Conservation (phyloP, 2,888 invertebrate genomes). For the Zhengitettix transpicula region DNA sequence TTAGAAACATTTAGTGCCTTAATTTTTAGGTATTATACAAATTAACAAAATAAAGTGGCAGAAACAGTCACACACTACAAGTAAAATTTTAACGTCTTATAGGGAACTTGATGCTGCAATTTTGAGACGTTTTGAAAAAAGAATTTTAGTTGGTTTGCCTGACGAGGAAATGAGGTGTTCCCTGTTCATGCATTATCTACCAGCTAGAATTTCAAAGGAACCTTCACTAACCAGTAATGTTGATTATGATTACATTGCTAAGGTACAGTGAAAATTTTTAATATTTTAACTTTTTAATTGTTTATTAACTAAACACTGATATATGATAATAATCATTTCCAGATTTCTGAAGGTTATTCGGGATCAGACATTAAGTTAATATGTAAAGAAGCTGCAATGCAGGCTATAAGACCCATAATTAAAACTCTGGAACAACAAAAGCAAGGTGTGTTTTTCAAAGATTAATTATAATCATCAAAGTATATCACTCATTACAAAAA, state of each 20-base stretch:
- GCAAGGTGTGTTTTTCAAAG: no score
- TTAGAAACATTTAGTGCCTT: no score
- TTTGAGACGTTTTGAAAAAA: constrained; percentile 72
- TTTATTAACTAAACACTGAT: not conserved
- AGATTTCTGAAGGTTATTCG: constrained; percentile 59
- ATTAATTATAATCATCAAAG: no score
- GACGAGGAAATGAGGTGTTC: constrained; percentile 41
- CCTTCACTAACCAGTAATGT: constrained; percentile 27
- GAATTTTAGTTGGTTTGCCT: constrained; percentile 67
- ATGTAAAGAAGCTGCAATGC: constrained; percentile 82
- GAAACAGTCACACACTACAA: no score
- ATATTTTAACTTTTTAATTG: no score
- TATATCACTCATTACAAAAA: no score
- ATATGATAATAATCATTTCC: not conserved
- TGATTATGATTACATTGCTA: constrained; percentile 27
- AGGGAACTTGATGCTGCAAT: constrained; percentile 82
- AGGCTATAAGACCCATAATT: constrained; percentile 50
- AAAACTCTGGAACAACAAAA: constrained; percentile 24
- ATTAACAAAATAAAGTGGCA: no score
- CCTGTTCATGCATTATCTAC: constrained; percentile 48
- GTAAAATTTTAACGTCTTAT: constrained; percentile 12
- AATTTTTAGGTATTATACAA: no score
- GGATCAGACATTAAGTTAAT: constrained; percentile 76
- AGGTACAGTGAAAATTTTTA: constrained; percentile 14
- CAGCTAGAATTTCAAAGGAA: constrained; percentile 28